Evolutionary conservation across 2,888 invertebrate genomes (phyloP).

Genomic region (Silvanus unidentatus): DNA sequence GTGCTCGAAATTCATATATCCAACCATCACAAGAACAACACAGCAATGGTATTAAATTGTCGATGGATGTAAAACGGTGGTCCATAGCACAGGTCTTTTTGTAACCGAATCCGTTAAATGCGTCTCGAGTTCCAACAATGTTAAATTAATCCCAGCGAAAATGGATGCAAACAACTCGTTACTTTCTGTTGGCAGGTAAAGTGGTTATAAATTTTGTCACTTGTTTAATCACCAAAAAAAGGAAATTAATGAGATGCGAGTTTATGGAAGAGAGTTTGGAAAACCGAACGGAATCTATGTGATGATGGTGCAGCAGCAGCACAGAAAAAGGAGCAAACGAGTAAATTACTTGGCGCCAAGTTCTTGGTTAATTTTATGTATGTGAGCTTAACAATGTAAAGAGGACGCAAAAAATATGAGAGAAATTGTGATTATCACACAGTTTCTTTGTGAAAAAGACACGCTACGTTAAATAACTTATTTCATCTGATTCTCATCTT

Average conservation of each 20-base stretch:
- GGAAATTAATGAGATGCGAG: slow-evolving; percentile 2
- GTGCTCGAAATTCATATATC: background rate
- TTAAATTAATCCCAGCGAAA: slow-evolving; percentile 18
- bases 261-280: too few relatives aligned
- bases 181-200: slow-evolving; percentile 7
- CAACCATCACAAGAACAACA: background rate
- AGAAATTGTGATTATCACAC: too few relatives aligned
- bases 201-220: slow-evolving; percentile 18
- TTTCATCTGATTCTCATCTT: slow-evolving; percentile 25
- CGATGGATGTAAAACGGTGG: slow-evolving; percentile 7
- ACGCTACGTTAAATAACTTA: slow-evolving; percentile 23
- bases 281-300: too few relatives aligned
- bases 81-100: slow-evolving; percentile 8
- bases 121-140: slow-evolving; percentile 18
- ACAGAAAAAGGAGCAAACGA: too few relatives aligned
- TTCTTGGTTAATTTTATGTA: too few relatives aligned
- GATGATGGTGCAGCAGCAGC: too few relatives aligned
- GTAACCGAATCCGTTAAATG: slow-evolving; percentile 16
- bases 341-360: too few relatives aligned
- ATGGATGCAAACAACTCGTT: slow-evolving; percentile 5
- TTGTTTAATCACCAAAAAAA: slow-evolving; percentile 14
- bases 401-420: too few relatives aligned
- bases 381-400: too few relatives aligned
- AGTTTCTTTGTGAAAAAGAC: slow-evolving; percentile 1
- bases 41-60: background rate